Conservation (phyloP, 2,888 invertebrate genomes). For the Hesperia comma region DNA sequence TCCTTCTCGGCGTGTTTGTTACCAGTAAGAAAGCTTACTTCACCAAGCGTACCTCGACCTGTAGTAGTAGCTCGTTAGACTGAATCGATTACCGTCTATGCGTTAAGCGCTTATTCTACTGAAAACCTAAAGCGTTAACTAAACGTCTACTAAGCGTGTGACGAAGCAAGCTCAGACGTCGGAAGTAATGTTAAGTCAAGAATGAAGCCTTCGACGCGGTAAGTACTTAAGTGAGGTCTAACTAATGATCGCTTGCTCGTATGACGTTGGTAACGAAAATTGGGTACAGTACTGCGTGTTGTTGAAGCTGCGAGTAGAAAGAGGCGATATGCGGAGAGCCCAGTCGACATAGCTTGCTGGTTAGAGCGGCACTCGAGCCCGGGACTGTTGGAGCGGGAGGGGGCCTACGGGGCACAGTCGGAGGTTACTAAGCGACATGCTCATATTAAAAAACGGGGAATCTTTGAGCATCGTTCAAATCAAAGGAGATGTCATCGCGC, state of each 20-base stretch:
- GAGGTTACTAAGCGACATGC: slow-evolving; percentile 56
- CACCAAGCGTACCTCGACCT: slow-evolving; percentile 68
- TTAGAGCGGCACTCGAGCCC: slow-evolving; percentile 46
- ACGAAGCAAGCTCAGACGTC: slow-evolving; percentile 66
- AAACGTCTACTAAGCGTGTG: slow-evolving; percentile 67
- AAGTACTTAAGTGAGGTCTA: slow-evolving; percentile 19
- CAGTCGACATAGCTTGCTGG: slow-evolving; percentile 42
- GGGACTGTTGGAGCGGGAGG: slow-evolving; percentile 38
- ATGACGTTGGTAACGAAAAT: slow-evolving; percentile 1
- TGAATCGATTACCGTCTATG: slow-evolving; percentile 57
- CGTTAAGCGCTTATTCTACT: slow-evolving; percentile 62
- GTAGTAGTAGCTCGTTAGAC: slow-evolving; percentile 56
- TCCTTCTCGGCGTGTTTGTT: slow-evolving; percentile 58
- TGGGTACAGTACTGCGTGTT: slow-evolving; percentile 1
- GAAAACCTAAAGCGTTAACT: slow-evolving; percentile 66
- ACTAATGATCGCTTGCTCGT: slow-evolving; percentile 24
- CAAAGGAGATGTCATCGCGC: slow-evolving; percentile 11
- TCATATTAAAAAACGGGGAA: slow-evolving; percentile 31
- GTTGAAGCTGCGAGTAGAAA: slow-evolving; percentile 42
- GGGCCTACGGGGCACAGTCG: slow-evolving; percentile 17
- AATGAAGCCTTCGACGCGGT: slow-evolving; percentile 39
- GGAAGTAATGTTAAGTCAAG: slow-evolving; percentile 47
- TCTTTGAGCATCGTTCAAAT: neutral
- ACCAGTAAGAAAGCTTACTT: slow-evolving; percentile 58
- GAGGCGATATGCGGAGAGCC: slow-evolving; percentile 60